Percentiles rank a stretch among this genome's conserved stretches.
phyloP scores from a whole-genome alignment of 2,797 vertebrate genomes.

The Rhyacichthys aspro region DNA sequence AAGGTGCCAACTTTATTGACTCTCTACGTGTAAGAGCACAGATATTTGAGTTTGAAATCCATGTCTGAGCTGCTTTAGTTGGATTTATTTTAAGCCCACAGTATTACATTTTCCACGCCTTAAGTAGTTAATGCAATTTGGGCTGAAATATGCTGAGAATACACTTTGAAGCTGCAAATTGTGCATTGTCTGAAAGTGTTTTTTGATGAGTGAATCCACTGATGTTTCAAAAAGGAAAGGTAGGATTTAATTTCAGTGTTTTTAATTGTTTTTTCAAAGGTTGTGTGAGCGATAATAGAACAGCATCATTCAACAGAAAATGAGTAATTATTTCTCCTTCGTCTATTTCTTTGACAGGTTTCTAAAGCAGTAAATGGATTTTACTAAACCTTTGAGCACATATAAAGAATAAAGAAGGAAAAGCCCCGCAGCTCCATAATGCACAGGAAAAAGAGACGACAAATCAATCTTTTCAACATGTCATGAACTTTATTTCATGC shows the following conservation, averaged over 20 bases:
- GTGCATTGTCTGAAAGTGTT: not conserved
- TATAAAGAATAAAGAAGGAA: not conserved
- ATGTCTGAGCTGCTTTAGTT: not conserved
- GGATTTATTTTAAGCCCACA: conserved; percentile 14
- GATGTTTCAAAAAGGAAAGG: not conserved
- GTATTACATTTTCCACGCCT: not conserved
- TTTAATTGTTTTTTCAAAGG: not conserved
- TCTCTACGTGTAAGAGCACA: not conserved
- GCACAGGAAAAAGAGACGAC: not conserved
- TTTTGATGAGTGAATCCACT: conserved; percentile 10
- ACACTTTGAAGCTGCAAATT: not conserved
- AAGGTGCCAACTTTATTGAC: not conserved
- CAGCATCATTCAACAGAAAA: too few species aligned
- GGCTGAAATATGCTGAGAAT: not conserved
- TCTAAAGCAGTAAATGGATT: too few species aligned
- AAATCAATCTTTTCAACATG: conserved; percentile 42
- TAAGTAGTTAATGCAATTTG: not conserved
- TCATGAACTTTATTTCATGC: conserved; percentile 79
- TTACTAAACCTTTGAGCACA: not conserved
- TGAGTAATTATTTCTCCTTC: too few species aligned
- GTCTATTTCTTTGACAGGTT: too few species aligned
- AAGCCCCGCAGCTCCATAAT: not conserved
- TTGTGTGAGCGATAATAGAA: too few species aligned
- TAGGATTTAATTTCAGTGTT: not conserved
- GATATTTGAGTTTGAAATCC: conserved; percentile 7